Percentiles rank a stretch among this genome's conserved stretches.
Evolutionary conservation across 2,113 vertebrate genomes (phyloP).

Genomic region (Lepus americanus): DNA sequence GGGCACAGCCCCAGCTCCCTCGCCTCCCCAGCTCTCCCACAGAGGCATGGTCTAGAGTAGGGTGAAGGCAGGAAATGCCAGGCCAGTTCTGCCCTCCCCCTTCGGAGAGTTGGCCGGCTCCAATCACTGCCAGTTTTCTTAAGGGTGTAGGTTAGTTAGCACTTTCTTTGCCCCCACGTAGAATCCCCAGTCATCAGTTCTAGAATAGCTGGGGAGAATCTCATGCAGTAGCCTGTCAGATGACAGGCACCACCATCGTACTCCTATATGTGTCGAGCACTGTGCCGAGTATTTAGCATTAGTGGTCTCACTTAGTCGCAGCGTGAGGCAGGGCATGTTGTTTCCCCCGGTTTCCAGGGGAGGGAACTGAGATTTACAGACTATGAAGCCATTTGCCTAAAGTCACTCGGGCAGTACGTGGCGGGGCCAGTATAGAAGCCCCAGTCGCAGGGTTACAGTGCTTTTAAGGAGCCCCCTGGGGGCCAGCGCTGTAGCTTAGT

Average conservation of each 20-base stretch:
- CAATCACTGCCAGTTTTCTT: slow-evolving; percentile 26
- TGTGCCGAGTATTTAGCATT: background rate
- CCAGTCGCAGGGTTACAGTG: no score
- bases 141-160: background rate
- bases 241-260: background rate
- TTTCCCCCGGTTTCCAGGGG: background rate
- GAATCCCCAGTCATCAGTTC: background rate
- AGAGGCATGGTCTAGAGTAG: background rate
- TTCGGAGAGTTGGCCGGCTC: background rate
- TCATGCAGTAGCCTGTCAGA: background rate
- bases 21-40: background rate
- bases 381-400: background rate
- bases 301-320: background rate
- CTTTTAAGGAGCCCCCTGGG: no score
- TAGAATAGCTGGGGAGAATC: slow-evolving; percentile 16
- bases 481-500: no score
- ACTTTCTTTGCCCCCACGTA: background rate
- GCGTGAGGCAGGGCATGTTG: background rate
- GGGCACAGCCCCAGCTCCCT: background rate
- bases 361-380: background rate
- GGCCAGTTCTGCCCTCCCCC: background rate
- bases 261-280: background rate
- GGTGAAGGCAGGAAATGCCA: background rate
- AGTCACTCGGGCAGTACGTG: background rate
- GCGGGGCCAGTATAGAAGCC: background rate